These are phyloP conservation scores for Aratinga solstitialis DNA, from an alignment of 2,797 vertebrate species.

Conservation along the genomic window DNA sequence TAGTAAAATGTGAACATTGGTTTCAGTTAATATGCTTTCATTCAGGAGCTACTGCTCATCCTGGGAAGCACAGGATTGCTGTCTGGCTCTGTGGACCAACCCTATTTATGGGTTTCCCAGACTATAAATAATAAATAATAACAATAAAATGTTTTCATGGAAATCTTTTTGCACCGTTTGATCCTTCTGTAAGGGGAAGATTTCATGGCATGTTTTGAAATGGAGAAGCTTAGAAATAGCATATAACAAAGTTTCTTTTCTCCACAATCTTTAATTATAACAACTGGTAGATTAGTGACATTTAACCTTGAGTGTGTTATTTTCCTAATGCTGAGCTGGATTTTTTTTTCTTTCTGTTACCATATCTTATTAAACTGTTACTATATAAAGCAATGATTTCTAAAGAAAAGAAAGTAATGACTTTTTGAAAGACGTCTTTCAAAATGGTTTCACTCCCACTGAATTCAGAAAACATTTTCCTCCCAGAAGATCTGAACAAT, in stretches of 20 bases:
- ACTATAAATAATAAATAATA: background rate
- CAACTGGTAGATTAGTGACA: background rate
- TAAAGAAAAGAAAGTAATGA: conserved; percentile 13
- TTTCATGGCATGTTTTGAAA: background rate
- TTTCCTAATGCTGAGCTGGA: conserved; percentile 20
- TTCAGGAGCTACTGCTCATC: background rate
- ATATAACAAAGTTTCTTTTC: background rate
- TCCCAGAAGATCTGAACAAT: conserved; percentile 6
- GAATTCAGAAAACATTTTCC: background rate
- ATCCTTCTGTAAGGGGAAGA: background rate
- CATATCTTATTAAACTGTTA: conserved; percentile 29
- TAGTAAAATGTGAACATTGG: background rate
- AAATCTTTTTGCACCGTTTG: background rate
- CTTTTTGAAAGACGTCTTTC: conserved; percentile 40
- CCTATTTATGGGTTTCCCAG: background rate
- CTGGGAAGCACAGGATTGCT: background rate
- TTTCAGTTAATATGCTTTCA: background rate
- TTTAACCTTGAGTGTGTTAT: conserved; percentile 26
- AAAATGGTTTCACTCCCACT: conserved; percentile 26
- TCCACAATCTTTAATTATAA: background rate
- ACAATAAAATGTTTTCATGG: background rate
- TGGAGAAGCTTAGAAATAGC: background rate
- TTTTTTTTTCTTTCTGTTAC: background rate
- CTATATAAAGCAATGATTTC: conserved; percentile 35
- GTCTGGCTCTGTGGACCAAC: background rate